A percentile compares a stretch with the other conserved stretches of the same genome.
phyloP scores from a whole-genome alignment of 2,113 vertebrate species.

The Carassius carassius region DNA sequence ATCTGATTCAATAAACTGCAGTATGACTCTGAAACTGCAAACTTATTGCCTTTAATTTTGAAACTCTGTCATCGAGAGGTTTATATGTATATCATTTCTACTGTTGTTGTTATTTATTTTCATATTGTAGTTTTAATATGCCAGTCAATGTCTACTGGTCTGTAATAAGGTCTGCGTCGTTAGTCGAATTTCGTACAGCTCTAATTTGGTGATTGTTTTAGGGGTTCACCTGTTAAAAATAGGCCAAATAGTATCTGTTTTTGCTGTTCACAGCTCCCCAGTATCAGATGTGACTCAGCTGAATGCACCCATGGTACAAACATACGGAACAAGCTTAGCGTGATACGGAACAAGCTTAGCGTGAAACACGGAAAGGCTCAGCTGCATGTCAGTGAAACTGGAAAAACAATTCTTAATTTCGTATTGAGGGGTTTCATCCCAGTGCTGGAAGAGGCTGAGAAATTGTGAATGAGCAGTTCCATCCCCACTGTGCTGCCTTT shows the following conservation, averaged over 20 bases:
- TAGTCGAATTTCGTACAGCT: not conserved
- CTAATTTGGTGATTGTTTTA: not conserved
- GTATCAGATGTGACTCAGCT: constrained; percentile 26
- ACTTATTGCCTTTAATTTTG: no score
- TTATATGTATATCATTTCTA: no score
- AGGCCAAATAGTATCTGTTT: not conserved
- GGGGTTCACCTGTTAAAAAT: not conserved
- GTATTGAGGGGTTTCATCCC: constrained; percentile 22
- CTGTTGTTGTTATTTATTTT: not conserved
- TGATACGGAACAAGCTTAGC: constrained; percentile 44
- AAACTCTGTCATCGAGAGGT: no score
- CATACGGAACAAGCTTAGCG: constrained; percentile 41
- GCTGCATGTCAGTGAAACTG: constrained; percentile 41
- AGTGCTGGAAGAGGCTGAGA: constrained; percentile 25
- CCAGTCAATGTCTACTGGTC: not conserved
- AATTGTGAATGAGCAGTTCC: constrained; percentile 15
- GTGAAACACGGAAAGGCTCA: constrained; percentile 23
- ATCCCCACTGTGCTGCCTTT: not conserved
- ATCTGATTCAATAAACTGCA: not conserved
- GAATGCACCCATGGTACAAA: constrained; percentile 20
- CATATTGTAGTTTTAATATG: not conserved
- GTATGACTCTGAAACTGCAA: not conserved
- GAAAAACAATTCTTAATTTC: constrained; percentile 54
- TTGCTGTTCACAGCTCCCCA: constrained; percentile 14
- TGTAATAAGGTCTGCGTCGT: no score